Base-by-base conservation (phyloP, 1,140 invertebrate genomes). In the Sarcophaga peregrina region DNA sequence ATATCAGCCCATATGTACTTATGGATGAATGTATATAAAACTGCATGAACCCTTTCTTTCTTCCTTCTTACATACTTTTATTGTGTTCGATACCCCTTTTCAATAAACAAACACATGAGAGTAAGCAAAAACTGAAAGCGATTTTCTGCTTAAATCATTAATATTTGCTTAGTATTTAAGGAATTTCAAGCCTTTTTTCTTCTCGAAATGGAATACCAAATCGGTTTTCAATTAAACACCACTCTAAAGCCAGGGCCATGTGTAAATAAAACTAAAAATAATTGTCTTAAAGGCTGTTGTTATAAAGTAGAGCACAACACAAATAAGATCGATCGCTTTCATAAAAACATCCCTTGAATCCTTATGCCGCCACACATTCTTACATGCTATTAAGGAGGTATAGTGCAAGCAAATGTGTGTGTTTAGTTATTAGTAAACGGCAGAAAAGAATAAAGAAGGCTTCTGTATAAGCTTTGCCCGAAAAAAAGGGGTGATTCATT, bases 131-230 rank as follows among this genome's bases (percentile, higher is more conserved):
- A 46, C 52, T 62, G 50, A 78, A 50, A 78, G 13, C 52, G 80
- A 81, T 81, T 81, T 81, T 81, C 80, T 81, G 80, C 80, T 81
- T 81, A 81, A 81, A 81, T 81, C 80, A 81, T 81, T 81, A 81
- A 81, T 81, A 62, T 81, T 81, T 81, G 54, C 75, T 78, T 52
- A 78, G 52, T 78, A 78, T 76, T 47, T 47, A 47, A n/a, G 15
- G 11, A 7, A 68, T 68, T 58, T 15, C 54, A 58, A 58, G 54
- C 54, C 54, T 6, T 58, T 58, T 13, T n/a, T n/a, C n/a, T n/a
- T 7, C 15, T n/a, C 10, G 11, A 58, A 52, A 25, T 78, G 47
- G n/a, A 17, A 78, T 20, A 6, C 46, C 74, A 48, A 48, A 45
- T 13, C 45, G 74, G 9, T n/a, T 50, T 11, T 4, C 17, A 50